Conservation (phyloP, 2,113 vertebrate species). For the Fregata magnificens region DNA sequence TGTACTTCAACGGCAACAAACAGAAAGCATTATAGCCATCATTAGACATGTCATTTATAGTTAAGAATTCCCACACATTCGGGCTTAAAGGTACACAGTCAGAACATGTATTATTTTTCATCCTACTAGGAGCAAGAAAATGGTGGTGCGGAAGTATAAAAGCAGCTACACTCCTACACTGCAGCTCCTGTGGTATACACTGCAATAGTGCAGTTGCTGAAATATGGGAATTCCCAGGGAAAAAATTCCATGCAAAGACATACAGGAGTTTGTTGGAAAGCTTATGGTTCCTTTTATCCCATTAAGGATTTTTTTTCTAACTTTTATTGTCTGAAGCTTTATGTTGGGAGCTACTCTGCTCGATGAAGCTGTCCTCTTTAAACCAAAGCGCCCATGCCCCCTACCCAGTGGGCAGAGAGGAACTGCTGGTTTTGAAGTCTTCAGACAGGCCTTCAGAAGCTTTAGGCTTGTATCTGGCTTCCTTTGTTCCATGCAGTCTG, state of each 20-base stretch:
- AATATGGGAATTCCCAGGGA: not conserved
- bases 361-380: not conserved
- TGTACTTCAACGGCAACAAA: not conserved
- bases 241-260: not conserved
- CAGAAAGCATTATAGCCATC: not conserved
- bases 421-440: not conserved
- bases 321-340: not conserved
- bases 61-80: not conserved
- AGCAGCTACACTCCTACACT: not conserved
- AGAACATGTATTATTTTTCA: not conserved
- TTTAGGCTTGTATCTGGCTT: not conserved
- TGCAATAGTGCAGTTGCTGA: not conserved
- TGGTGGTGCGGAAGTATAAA: not conserved
- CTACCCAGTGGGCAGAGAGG: not conserved
- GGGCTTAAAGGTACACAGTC: not conserved
- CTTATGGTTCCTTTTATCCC: not conserved
- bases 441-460: not conserved
- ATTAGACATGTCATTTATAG: not conserved
- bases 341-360: not conserved
- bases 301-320: not conserved
- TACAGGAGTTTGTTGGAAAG: not conserved
- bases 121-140: not conserved
- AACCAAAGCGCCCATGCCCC: not conserved
- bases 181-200: not conserved
- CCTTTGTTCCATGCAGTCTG: not conserved